Conservation (phyloP, 1,140 invertebrate genomes). For the Piezodorus guildinii region DNA sequence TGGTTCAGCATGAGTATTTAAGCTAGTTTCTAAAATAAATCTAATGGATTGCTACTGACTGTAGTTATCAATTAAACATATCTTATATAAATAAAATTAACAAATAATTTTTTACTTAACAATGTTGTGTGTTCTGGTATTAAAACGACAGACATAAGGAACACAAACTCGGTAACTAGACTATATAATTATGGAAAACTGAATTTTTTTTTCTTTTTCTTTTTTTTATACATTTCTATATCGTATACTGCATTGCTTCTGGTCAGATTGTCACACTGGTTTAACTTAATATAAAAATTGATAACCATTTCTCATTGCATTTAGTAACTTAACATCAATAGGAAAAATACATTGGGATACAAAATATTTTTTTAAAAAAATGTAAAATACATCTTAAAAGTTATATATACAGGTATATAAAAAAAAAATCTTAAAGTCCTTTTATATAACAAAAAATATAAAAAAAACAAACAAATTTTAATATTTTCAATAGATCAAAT, state of each 20-base stretch:
- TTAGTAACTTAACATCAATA: not conserved
- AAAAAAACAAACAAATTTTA: constrained; percentile 10
- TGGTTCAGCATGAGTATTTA: too few relatives aligned
- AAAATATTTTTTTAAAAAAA: constrained; percentile 11
- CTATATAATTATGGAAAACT: not conserved
- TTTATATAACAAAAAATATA: not conserved
- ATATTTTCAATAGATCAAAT: constrained; percentile 12
- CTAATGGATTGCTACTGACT: too few relatives aligned
- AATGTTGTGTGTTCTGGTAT: too few relatives aligned
- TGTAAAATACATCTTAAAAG: constrained; percentile 4
- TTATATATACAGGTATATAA: constrained; percentile 7
- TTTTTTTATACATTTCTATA: not conserved
- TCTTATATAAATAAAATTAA: too few relatives aligned
- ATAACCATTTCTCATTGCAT: not conserved
- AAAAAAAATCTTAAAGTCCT: not conserved
- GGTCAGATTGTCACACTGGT: constrained; percentile 10
- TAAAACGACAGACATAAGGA: not conserved
- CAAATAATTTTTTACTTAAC: too few relatives aligned
- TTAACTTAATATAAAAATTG: constrained; percentile 5
- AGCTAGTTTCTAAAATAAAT: too few relatives aligned
- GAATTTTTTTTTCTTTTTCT: not conserved
- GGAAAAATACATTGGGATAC: constrained; percentile 6
- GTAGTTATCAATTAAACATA: too few relatives aligned
- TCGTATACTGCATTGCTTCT: constrained; percentile 14
- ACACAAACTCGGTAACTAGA: constrained; percentile 11